Evolutionary conservation across 2,797 vertebrate species (phyloP).

Genomic region (Danio albolineatus): DNA sequence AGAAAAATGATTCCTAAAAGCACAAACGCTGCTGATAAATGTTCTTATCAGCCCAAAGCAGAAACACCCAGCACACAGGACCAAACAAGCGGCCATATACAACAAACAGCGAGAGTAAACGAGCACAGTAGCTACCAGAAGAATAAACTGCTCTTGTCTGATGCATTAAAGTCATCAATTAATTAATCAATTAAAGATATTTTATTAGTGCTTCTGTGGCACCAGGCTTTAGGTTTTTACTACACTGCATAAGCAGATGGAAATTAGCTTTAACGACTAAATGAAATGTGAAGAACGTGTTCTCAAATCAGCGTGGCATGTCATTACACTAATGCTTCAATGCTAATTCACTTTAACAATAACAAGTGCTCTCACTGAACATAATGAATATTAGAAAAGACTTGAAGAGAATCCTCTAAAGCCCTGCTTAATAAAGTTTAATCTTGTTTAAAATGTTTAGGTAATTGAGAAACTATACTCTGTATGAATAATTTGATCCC

Average conservation of each 20-base stretch:
- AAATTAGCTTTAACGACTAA: background rate
- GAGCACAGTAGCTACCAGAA: background rate
- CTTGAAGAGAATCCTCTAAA: slow-evolving; percentile 20
- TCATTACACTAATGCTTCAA: slow-evolving; percentile 18
- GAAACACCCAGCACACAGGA: slow-evolving; percentile 8
- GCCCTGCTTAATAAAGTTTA: slow-evolving; percentile 17
- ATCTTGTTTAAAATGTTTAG: background rate
- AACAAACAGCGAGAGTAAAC: background rate
- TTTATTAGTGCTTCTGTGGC: slow-evolving; percentile 25
- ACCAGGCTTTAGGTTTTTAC: background rate
- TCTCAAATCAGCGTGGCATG: background rate
- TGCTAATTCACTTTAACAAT: slow-evolving; percentile 36
- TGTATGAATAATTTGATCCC: background rate
- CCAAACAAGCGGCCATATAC: background rate
- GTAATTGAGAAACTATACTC: background rate
- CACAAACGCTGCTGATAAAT: slow-evolving; percentile 29
- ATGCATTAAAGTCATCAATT: slow-evolving; percentile 6
- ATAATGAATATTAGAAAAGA: slow-evolving; percentile 31
- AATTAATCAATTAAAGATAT: slow-evolving; percentile 9
- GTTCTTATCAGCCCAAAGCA: slow-evolving; percentile 50
- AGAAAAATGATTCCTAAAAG: slow-evolving; percentile 26
- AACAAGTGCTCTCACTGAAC: slow-evolving; percentile 1
- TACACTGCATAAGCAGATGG: background rate
- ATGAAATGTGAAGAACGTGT: background rate
- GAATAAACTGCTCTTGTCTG: background rate